Evolutionary conservation across 2,888 invertebrate species (phyloP).

Genomic region (Ischnus inquisitorius): DNA sequence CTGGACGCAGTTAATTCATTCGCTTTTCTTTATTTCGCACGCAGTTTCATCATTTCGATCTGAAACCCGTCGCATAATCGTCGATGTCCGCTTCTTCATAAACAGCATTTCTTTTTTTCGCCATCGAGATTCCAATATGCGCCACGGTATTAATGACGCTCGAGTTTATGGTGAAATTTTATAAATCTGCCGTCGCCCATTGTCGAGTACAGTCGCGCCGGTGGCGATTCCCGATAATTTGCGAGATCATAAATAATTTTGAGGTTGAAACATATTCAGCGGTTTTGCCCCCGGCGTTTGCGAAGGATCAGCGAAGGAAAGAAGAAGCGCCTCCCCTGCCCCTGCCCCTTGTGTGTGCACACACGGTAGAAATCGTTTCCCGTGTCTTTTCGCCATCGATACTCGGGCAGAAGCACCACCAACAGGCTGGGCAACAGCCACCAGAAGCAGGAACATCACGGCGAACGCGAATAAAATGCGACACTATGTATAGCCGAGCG

Average conservation of each 20-base stretch:
- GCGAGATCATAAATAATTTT: slow-evolving; percentile 78
- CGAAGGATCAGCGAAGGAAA: slow-evolving; percentile 8
- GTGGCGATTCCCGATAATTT: slow-evolving; percentile 77
- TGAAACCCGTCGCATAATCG: slow-evolving; percentile 39
- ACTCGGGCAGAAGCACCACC: not conserved
- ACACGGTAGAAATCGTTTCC: not conserved
- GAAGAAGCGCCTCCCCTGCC: not conserved
- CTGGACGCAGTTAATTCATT: not conserved
- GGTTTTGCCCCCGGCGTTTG: slow-evolving; percentile 40
- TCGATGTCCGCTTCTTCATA: slow-evolving; percentile 24
- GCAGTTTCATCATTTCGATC: slow-evolving; percentile 26
- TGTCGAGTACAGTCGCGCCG: slow-evolving; percentile 61
- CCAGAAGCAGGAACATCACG: slow-evolving; percentile 49
- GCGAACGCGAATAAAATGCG: slow-evolving; percentile 52
- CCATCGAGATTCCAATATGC: slow-evolving; percentile 14
- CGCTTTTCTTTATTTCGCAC: not conserved
- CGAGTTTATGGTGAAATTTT: slow-evolving; percentile 61
- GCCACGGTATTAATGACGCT: slow-evolving; percentile 27
- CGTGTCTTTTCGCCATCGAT: slow-evolving; percentile 35
- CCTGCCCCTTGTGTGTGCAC: not conserved
- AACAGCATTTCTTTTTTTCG: not conserved
- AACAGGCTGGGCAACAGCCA: slow-evolving; percentile 31
- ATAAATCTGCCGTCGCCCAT: slow-evolving; percentile 62
- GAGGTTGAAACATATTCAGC: slow-evolving; percentile 46
- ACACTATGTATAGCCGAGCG: slow-evolving; percentile 25